Base-by-base conservation (phyloP, 2,797 vertebrate species). In the Salarias fasciatus region DNA sequence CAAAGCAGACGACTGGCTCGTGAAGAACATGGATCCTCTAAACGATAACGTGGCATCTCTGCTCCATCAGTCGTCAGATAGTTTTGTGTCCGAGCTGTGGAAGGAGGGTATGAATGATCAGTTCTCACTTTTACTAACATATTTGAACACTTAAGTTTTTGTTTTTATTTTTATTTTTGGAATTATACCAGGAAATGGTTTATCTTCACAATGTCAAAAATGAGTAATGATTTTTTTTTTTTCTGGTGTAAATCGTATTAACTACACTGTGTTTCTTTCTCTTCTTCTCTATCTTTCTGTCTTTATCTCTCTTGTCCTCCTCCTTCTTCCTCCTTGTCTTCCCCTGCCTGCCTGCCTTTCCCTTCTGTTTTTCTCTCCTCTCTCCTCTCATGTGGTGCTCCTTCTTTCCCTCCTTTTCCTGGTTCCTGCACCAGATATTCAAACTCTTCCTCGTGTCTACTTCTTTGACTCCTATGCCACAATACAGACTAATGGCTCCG, bases 1-100 rank as follows among this genome's bases (percentile, higher is more conserved):
- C 68, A 97, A 97, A 76, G 95, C 95, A 28, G 87, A 91, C 1
- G 94, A 96, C 44, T 97, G 96, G 96, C 79, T 97, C 49, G 93
- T 97, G 85, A 97, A 97, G 86, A 97, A 97, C 85, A 97, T 97
- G 96, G 95, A 97, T 75, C 96, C 96, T 5, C 75, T 97, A 57
- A 97, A 97, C 5, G 95, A 97, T 87, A 97, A 90, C 0, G 94
- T 97, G 9, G 95, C 95, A 0, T 94, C 95, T 47, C 91, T 97
- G 28, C 92, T 97, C 9, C 95, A 97, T 77, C 95, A 97, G 86
- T 96, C 95, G 1, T 93, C 95, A 0, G 95, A 97, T 83, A 91
- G 92, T 63, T 95, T 96, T 62, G 95, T 96, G 0, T 94, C 94
- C 1, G 95, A 97, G 82, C 94, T 97, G 62, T 97, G 95, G 96